phyloP scores from a whole-genome alignment of 2,888 invertebrate genomes.

The Andrena fulva region DNA sequence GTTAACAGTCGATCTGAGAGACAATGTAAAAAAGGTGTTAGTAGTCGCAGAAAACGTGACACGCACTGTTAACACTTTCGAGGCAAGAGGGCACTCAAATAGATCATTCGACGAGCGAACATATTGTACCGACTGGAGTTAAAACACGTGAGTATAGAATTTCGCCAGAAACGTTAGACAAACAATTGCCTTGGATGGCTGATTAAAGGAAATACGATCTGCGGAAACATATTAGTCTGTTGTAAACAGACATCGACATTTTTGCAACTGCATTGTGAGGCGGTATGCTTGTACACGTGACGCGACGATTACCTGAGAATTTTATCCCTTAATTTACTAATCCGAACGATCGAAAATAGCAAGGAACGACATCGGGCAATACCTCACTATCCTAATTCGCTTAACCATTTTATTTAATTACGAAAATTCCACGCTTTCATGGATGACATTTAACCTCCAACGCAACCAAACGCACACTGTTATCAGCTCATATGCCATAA shows the following conservation, averaged over 20 bases:
- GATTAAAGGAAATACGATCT: slow-evolving; percentile 30
- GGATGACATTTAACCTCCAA: slow-evolving; percentile 39
- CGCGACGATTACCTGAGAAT: slow-evolving; percentile 9
- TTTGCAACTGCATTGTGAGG: slow-evolving; percentile 6
- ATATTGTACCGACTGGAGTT: slow-evolving; percentile 31
- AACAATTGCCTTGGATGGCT: slow-evolving; percentile 10
- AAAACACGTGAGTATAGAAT: slow-evolving; percentile 6
- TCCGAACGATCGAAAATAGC: background rate
- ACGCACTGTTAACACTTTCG: background rate
- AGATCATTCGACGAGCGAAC: background rate
- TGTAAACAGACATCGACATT: slow-evolving; percentile 21
- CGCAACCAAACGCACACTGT: background rate
- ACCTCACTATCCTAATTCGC: slow-evolving; percentile 8
- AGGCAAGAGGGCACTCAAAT: background rate
- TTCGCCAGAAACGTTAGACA: background rate
- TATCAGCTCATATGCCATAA: background rate
- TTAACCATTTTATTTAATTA: slow-evolving; percentile 57
- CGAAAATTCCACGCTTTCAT: background rate
- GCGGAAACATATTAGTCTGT: slow-evolving; percentile 9
- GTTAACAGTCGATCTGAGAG: background rate
- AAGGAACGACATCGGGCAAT: background rate
- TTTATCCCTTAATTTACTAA: background rate
- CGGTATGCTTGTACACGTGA: background rate
- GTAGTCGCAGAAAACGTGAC: background rate
- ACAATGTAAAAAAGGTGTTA: background rate